phyloP scores from a whole-genome alignment of 2,888 invertebrate species.

The Apamea sordens region DNA sequence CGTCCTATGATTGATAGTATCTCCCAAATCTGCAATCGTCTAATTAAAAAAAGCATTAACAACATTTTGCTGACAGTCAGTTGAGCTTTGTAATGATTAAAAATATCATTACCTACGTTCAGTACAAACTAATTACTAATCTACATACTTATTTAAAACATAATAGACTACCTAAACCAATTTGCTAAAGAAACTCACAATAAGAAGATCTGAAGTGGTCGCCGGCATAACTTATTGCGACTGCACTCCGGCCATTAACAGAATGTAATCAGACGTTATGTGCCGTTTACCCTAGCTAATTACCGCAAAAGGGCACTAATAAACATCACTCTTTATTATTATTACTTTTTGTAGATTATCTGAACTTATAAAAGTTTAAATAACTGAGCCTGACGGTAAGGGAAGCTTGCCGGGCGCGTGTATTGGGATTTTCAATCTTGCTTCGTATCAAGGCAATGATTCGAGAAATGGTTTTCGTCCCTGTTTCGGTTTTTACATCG shows the following conservation, averaged over 20 bases:
- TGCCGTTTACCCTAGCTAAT: constrained; percentile 41
- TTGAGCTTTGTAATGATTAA: neutral
- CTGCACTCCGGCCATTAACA: constrained; percentile 26
- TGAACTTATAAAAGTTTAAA: constrained; percentile 22
- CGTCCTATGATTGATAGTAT: neutral
- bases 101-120: neutral
- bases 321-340: constrained; percentile 32
- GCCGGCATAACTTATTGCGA: constrained; percentile 24
- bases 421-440: neutral
- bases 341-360: constrained; percentile 25
- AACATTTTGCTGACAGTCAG: neutral
- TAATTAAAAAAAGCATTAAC: neutral
- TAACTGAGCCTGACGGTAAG: constrained; percentile 6
- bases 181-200: constrained; percentile 13
- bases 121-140: constrained; percentile 11
- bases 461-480: neutral
- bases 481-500: neutral
- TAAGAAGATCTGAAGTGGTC: neutral
- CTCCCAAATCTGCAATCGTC: neutral
- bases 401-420: neutral
- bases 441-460: neutral
- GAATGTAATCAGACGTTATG: constrained; percentile 38
- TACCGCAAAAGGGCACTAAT: constrained; percentile 36
- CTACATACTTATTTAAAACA: constrained; percentile 11
- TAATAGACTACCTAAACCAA: neutral